Conservation (phyloP, 2,888 invertebrate genomes). For the Leucophenga montana region DNA sequence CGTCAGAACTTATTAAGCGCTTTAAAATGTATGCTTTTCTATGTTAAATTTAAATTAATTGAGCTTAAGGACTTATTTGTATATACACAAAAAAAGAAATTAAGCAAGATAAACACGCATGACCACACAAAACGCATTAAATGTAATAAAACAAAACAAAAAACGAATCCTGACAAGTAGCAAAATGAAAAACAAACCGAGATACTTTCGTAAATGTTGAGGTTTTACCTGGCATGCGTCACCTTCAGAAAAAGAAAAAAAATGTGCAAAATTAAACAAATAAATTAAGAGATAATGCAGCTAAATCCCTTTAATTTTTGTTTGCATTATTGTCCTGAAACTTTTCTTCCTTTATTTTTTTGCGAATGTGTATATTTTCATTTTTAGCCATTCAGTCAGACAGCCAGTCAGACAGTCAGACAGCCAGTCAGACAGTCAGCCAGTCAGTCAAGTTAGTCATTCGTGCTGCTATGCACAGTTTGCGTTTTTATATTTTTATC, state of each 20-base stretch:
- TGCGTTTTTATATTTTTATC: constrained; percentile 53
- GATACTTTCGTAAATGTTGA: no score
- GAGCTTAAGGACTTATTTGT: not conserved
- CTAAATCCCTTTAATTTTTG: constrained; percentile 64
- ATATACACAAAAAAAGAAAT: not conserved
- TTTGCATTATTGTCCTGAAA: constrained; percentile 21
- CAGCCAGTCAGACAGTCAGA: no score
- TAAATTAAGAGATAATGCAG: constrained; percentile 68
- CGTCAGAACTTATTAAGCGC: constrained; percentile 6
- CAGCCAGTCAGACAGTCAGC: not conserved
- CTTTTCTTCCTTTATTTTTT: not conserved
- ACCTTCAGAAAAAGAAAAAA: not conserved
- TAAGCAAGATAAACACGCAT: constrained; percentile 11
- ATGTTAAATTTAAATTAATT: constrained; percentile 17
- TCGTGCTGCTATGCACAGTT: constrained; percentile 34
- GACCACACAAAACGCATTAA: not conserved
- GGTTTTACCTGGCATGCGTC: constrained; percentile 17
- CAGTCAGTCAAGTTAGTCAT: constrained; percentile 27
- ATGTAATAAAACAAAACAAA: not conserved
- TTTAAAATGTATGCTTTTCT: not conserved
- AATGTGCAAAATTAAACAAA: constrained; percentile 34
- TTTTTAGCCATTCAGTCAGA: not conserved
- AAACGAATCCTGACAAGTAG: not conserved
- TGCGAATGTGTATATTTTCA: not conserved
- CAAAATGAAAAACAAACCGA: not conserved